Conservation (phyloP, 1,140 invertebrate genomes). For the Drosophila pallidifrons region DNA sequence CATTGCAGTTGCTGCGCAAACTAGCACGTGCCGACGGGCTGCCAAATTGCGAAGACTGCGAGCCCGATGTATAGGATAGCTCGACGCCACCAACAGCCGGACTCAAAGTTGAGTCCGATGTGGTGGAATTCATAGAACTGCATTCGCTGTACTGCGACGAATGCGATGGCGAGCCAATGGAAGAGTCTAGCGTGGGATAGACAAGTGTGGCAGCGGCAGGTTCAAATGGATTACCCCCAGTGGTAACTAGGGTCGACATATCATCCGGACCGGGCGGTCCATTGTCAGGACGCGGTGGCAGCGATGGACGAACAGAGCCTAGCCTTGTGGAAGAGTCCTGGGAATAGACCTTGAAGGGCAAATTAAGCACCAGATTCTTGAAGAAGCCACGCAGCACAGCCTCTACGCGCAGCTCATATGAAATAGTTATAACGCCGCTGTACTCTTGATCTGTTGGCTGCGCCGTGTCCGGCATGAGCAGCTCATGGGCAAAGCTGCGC, state of each 20-base stretch:
- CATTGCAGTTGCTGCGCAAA: constrained; percentile 70
- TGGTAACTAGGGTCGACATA: background rate
- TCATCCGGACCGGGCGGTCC: constrained; percentile 64
- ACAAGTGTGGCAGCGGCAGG: constrained; percentile 45
- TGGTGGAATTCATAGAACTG: constrained; percentile 77
- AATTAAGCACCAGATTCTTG: constrained; percentile 78
- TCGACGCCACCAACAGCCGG: constrained; percentile 67
- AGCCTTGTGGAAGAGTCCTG: constrained; percentile 55
- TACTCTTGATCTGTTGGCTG: constrained; percentile 72
- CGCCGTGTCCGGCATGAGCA: constrained; percentile 69
- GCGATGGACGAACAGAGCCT: constrained; percentile 47
- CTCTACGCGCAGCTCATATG: constrained; percentile 78
- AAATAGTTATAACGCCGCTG: constrained; percentile 78
- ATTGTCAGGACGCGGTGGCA: constrained; percentile 65
- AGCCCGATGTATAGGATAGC: constrained; percentile 73
- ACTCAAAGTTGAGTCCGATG: constrained; percentile 78
- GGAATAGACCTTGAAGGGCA: constrained; percentile 78
- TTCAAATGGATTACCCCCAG: constrained; percentile 69
- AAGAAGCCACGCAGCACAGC: constrained; percentile 81
- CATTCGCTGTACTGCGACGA: constrained; percentile 78
- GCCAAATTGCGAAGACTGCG: constrained; percentile 75
- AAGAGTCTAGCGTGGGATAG: constrained; percentile 74
- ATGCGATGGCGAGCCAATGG: constrained; percentile 80
- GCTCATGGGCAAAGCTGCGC: constrained; percentile 79
- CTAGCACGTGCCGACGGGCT: constrained; percentile 68